Base-by-base conservation (phyloP, 2,888 invertebrate species). In the Ametastegia equiseti region DNA sequence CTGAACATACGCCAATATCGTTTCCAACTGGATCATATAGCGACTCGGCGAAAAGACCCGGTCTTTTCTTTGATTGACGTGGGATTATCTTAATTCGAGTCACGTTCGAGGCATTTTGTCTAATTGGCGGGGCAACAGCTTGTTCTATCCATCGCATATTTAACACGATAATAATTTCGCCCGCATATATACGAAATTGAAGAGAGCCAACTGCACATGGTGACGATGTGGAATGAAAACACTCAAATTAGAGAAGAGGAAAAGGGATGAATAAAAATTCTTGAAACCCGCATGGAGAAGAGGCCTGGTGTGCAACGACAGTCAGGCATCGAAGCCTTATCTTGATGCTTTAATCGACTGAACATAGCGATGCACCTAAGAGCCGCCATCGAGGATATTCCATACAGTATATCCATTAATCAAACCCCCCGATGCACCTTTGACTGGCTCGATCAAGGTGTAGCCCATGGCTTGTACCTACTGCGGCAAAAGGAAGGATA, bases 111-210 rank as follows among this genome's bases (percentile, higher is more conserved):
- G n/a, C 65, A 39, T 39, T 39, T 5, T 3, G 19, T 39, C 39
- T 39, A 67, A 67, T 67, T 67, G 65, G n/a, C 6, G 33, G n/a
- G n/a, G n/a, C n/a, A n/a, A n/a, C n/a, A n/a, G n/a, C n/a, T n/a
- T n/a, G n/a, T n/a, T n/a, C n/a, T n/a, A n/a, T n/a, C n/a, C n/a
- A n/a, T n/a, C n/a, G n/a, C n/a, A n/a, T n/a, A n/a, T n/a, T n/a
- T n/a, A n/a, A n/a, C n/a, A n/a, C n/a, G n/a, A 75, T 36, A 36
- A 75, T 75, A 75, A 75, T 75, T 50, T 36, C n/a, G 75, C 75
- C 75, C 75, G 75, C 75, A 75, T 75, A 7, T 6, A n/a, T n/a
- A n/a, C 60, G 5, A 3, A 7, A n/a, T n/a, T 15, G 36, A 39
- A 19, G 39, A 39, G 19, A 36, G 4, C 5, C 36, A 30, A 2